Conservation (phyloP, 2,113 vertebrate genomes). For the Pterocles orientalis region DNA sequence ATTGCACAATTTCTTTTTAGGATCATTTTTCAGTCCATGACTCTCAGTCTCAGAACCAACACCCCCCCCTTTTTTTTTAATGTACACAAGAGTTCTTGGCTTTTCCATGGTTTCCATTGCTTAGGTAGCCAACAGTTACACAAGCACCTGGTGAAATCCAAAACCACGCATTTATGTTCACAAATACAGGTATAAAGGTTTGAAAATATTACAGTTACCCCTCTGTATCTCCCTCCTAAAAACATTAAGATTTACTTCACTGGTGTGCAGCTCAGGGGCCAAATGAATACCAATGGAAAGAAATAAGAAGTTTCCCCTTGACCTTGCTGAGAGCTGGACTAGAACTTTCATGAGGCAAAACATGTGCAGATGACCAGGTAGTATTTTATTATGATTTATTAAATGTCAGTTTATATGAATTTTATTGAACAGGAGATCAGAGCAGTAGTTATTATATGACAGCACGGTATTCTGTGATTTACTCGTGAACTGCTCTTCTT, state of each 20-base stretch:
- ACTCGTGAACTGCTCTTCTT: not conserved
- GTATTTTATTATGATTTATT: conserved; percentile 31
- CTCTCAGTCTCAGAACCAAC: not conserved
- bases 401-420: conserved; percentile 15
- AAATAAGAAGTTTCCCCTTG: not conserved
- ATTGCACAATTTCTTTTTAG: not conserved
- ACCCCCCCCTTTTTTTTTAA: not conserved
- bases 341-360: not conserved
- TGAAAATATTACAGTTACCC: not conserved
- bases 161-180: not conserved
- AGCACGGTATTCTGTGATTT: not conserved
- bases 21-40: not conserved
- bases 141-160: not conserved
- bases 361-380: not conserved
- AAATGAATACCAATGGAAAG: not conserved
- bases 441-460: not conserved
- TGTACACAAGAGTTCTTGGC: not conserved
- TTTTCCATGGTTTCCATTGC: not conserved
- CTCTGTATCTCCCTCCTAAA: not conserved
- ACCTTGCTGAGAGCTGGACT: not conserved
- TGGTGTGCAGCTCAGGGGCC: not conserved
- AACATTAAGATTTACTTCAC: not conserved
- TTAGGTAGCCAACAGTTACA: not conserved
- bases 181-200: not conserved
- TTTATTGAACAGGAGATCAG: conserved; percentile 27